These are phyloP conservation scores for Sebastes paucispinis DNA, from an alignment of 2,797 vertebrate genomes.

Conservation along the genomic window DNA sequence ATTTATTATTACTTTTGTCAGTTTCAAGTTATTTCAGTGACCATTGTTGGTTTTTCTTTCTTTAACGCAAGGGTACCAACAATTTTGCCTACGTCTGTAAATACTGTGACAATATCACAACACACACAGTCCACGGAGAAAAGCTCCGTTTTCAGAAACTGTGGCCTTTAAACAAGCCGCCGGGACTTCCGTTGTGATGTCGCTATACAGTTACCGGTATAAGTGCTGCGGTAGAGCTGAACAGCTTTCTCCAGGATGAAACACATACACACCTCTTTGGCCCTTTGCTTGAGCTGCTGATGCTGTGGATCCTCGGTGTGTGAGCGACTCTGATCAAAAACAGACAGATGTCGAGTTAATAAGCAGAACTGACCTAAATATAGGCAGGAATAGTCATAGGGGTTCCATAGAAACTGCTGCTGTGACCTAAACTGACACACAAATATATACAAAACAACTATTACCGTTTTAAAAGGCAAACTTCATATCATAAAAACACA, in stretches of 20 bases:
- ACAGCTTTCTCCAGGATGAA: not conserved
- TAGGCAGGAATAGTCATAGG: not conserved
- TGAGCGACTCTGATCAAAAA: slow-evolving; percentile 85
- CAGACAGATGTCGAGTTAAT: not conserved
- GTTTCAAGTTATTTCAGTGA: too few species aligned
- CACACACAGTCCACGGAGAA: too few species aligned
- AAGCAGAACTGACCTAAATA: not conserved
- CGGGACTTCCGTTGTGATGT: too few species aligned
- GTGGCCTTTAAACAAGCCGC: too few species aligned
- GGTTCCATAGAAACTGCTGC: not conserved
- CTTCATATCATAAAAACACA: not conserved
- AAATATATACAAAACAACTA: not conserved
- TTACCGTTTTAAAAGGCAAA: too few species aligned
- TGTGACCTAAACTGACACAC: not conserved
- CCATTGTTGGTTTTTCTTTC: too few species aligned
- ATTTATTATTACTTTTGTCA: too few species aligned
- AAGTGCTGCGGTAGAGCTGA: not conserved
- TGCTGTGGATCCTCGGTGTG: slow-evolving; percentile 91
- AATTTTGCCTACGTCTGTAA: too few species aligned
- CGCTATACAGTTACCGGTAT: too few species aligned
- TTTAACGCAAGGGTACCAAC: too few species aligned
- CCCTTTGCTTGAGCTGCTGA: slow-evolving; percentile 92
- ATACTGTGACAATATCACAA: too few species aligned
- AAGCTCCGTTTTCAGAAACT: too few species aligned
- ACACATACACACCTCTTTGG: slow-evolving; percentile 88